Base-by-base conservation (phyloP, 2,113 vertebrate species). In the Lepisosteus osseus region DNA sequence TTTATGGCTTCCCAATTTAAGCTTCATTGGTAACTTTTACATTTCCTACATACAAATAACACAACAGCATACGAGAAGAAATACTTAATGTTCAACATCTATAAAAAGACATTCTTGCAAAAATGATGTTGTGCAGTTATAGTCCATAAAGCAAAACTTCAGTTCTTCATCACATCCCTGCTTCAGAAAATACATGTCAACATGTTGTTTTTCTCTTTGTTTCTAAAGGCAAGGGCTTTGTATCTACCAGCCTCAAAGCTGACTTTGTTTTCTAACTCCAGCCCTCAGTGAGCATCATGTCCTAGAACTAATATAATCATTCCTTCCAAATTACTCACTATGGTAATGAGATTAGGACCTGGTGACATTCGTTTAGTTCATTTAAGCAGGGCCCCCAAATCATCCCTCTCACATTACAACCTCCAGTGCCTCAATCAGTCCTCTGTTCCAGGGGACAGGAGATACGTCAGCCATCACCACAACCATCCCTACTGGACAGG, bases 311-410 rank as follows among this genome's bases (percentile, higher is more conserved):
- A 92, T 89, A 75, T 74, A 89, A 92, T 93, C 87, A 89, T 74
- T 83, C 84, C 85, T 81, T 85, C 75, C 83, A 74, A 89, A 89
- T 91, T 88, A 86, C 81, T 72, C 72, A 72, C 72, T 76, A 11
- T 63, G 76, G 73, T 91, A 88, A 91, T 84, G 74, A 77, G 78
- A 89, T 93, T 91, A 93, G 77, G 83, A 90, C 82, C 90, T 85
- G 88, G 82, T 93, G 91, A 92, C 86, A 89, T 79, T 85, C 83
- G 88, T 92, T 88, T 80, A 86, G 84, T 68, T 78, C 75, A 79
- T 73, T 89, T 86, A 85, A 66, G 11, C 65, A 40, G 70, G 74
- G 75, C 11, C 11, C 40, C 14, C 57, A 55, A 8, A 63, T 71
- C 57, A 51, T 41, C 59, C 57, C 71, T 57, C 74, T 73, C 65